Base-by-base conservation (phyloP, 2,888 invertebrate genomes). In the Agrenia bidenticulata region DNA sequence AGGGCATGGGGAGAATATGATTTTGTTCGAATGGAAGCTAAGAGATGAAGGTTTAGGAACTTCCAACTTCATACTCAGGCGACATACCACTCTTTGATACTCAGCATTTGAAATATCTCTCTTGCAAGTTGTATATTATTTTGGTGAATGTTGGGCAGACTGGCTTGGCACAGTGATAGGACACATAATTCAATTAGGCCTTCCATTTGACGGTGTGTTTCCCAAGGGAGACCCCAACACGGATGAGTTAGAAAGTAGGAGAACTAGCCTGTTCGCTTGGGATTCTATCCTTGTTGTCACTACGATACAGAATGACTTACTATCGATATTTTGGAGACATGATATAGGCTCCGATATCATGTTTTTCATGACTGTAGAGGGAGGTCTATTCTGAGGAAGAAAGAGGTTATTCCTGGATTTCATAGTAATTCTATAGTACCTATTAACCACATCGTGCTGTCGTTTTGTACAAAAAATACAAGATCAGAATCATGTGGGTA, bases 121-220 rank as follows among this genome's bases (percentile, higher is more conserved):
- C 15, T 45, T 19, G 19, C 5, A 5, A 45, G 45, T 45, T 45
- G 45, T 45, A 45, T 45, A 45, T 45, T 45, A 45, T 45, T 45
- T 45, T 45, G 45, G 45, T 45, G 45, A 45, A 45, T 45, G 45
- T 45, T 45, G 19, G 45, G n/a, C 19, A 17, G 45, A n/a, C 45
- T 32, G 56, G 45, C 45, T 58, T 77, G 73, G 68, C 72, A 75
- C 75, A 70, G 75, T 75, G 76, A 73, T 76, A 75, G 75, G 73
- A 73, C 73, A 78, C 83, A 84, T 87, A 87, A 87, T 86, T 86
- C 84, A 85, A 85, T 87, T 87, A 87, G 84, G 73, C 86, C 85
- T 87, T 87, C 87, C 87, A 87, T 87, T 87, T 87, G 87, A 87
- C 86, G 87, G 86, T 76, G 73, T 72, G 74, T 72, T 69, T 76